These are phyloP conservation scores for Cryptops parisi DNA, from an alignment of 2,888 invertebrate species.

Conservation along the genomic window DNA sequence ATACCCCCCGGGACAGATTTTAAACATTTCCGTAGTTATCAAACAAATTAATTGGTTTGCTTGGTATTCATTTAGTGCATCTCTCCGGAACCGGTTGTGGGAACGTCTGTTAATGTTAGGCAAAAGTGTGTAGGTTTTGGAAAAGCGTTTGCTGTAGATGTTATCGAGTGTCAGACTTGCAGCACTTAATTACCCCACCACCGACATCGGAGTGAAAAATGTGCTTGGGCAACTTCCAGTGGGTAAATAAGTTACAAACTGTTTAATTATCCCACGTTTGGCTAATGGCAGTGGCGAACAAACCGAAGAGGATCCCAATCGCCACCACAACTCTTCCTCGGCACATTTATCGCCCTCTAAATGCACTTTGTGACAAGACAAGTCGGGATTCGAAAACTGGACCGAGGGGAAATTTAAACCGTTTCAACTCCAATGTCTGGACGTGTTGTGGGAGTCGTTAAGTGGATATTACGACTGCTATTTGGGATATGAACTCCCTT, in stretches of 20 bases:
- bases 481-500: too few relatives aligned
- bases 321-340: neutral
- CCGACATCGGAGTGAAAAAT: neutral
- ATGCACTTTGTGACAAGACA: neutral
- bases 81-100: too few relatives aligned
- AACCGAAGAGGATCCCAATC: neutral
- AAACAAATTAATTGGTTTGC: too few relatives aligned
- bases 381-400: neutral
- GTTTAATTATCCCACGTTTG: neutral
- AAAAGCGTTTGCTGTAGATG: too few relatives aligned
- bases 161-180: too few relatives aligned
- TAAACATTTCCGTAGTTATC: too few relatives aligned
- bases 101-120: too few relatives aligned
- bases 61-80: too few relatives aligned
- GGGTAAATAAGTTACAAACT: neutral
- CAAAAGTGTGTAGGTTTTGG: too few relatives aligned
- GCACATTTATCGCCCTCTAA: neutral
- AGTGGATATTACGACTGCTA: too few relatives aligned
- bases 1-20: too few relatives aligned
- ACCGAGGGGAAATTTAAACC: neutral
- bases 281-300: neutral
- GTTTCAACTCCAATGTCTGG: neutral
- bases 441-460: neutral
- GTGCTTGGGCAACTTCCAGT: neutral
- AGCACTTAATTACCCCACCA: neutral